Base-by-base conservation (phyloP, 2,797 vertebrate genomes). In the Sparidentex hasta region DNA sequence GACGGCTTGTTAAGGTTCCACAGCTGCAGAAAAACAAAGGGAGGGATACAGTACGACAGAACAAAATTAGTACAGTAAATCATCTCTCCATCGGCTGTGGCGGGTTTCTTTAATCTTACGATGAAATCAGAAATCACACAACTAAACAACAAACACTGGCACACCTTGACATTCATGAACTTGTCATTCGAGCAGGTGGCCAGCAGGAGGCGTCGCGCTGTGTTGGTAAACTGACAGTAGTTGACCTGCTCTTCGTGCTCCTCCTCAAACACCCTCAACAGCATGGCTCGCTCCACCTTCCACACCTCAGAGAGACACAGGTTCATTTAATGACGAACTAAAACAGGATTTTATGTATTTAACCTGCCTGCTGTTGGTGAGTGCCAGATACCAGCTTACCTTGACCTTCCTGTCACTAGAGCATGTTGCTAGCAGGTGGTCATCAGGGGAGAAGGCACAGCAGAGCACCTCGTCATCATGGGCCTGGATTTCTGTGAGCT, bases 401-500 rank as follows among this genome's bases (percentile, higher is more conserved):
- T 98, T 99, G 25, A 99, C 96, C 93, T 96, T 99, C 89, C 94
- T 96, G 93, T 99, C 98, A 55, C 94, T 96, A 14, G 98, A 99
- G 88, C 98, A 98, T 73, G 98, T 98, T 79, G 97, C 98, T 74
- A 99, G 88, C 68, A 96, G 95, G 80, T 85, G 94, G 81, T 96
- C 96, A 52, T 99, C 97, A 4, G 95, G 92, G 80, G 98, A 99
- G 88, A 98, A 99, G 59, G 97, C 56, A 65, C 98, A 99, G 78
- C 97, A 98, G 72, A 98, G 94, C 52, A 99, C 94, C 88, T 99
- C 98, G 11, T 99, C 98, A 5, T 98, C 97, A 0, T 98, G 97
- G 75, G 97, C 98, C 55, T 86, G 89, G 77, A 98, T 91, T 85
- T 97, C 96, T 46, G 94, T 79, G 55, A 99, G 94, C 69, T 95